Percentiles rank a stretch among this genome's conserved stretches.
phyloP scores from a whole-genome alignment of 2,797 vertebrate species.

The Danio aesculapii region DNA sequence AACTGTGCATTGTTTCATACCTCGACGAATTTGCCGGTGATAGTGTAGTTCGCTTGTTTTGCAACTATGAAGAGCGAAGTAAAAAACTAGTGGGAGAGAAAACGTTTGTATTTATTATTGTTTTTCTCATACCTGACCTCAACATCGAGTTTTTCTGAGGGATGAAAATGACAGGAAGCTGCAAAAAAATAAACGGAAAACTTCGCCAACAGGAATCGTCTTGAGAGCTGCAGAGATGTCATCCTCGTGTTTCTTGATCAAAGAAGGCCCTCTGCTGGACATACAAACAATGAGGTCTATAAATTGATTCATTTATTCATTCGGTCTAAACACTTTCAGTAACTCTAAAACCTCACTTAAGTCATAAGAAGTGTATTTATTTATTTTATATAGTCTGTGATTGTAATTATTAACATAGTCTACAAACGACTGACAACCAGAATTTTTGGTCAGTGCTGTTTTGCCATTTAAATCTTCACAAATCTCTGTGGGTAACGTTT shows the following conservation, averaged over 20 bases:
- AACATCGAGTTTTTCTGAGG: background rate
- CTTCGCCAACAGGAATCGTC: background rate
- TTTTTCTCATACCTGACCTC: constrained; percentile 1
- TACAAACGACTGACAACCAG: too few species aligned
- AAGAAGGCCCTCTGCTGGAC: constrained; percentile 57
- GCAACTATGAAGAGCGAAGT: background rate
- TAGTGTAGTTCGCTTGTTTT: background rate
- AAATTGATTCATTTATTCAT: too few species aligned
- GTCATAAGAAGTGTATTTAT: too few species aligned
- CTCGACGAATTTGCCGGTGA: background rate
- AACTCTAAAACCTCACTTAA: too few species aligned
- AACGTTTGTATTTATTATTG: background rate
- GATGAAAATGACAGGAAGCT: background rate
- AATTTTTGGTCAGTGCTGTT: too few species aligned
- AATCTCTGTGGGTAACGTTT: background rate
- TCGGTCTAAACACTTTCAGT: background rate
- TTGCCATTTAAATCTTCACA: background rate
- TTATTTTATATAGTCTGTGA: background rate
- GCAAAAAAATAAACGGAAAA: constrained; percentile 3
- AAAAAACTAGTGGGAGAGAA: background rate
- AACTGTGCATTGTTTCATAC: background rate
- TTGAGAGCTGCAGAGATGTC: background rate
- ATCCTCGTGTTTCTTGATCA: constrained; percentile 46
- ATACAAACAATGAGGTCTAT: background rate
- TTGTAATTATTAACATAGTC: too few species aligned